Evolutionary conservation across 2,113 vertebrate species (phyloP).

Genomic region (Neodontobutis hainanensis): DNA sequence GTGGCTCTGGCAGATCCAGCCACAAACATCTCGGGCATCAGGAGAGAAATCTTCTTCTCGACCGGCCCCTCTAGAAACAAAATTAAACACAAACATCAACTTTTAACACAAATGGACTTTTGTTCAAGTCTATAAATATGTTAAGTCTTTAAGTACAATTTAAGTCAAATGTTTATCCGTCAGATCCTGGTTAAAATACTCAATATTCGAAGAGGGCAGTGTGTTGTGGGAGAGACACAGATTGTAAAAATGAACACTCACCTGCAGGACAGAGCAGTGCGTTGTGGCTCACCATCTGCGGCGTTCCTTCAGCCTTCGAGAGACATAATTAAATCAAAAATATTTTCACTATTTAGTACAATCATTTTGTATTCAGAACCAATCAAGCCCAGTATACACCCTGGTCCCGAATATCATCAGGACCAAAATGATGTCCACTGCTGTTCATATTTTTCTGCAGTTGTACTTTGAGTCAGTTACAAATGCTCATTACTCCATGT

Average conservation of each 20-base stretch:
- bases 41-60: constrained; percentile 63
- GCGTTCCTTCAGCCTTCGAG: constrained; percentile 76
- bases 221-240: not conserved
- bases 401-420: too few relatives aligned
- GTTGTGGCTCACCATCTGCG: constrained; percentile 70
- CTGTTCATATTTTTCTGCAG: too few relatives aligned
- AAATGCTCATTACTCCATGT: not conserved
- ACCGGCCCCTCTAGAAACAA: constrained; percentile 45
- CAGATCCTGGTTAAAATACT: too few relatives aligned
- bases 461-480: too few relatives aligned
- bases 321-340: constrained; percentile 1
- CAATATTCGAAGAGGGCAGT: not conserved
- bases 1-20: constrained; percentile 79
- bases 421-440: too few relatives aligned
- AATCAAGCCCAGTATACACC: too few relatives aligned
- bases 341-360: not conserved
- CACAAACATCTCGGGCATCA: constrained; percentile 76
- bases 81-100: not conserved
- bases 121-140: too few relatives aligned
- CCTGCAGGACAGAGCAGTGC: constrained; percentile 75
- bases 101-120: too few relatives aligned
- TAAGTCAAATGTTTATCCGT: too few relatives aligned
- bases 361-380: too few relatives aligned
- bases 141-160: too few relatives aligned
- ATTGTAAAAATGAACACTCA: constrained; percentile 31